Conservation (phyloP, 2,888 invertebrate species). For the Athalia cordata region DNA sequence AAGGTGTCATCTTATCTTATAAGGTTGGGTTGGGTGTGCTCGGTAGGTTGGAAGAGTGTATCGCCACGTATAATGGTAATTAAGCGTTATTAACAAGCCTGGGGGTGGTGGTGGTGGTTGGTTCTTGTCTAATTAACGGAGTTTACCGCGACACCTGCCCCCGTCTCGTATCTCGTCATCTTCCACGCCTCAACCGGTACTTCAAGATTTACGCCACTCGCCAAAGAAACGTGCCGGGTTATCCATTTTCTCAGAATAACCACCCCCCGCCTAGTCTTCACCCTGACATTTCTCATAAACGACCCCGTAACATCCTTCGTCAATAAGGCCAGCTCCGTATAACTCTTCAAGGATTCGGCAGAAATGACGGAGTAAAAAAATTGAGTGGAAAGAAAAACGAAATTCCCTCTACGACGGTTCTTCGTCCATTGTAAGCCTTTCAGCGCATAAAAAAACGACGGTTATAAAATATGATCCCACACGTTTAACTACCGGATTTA, state of each 20-base stretch:
- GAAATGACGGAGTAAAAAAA: no score
- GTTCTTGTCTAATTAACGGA: constrained; percentile 74
- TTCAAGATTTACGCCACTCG: constrained; percentile 68
- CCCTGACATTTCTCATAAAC: neutral
- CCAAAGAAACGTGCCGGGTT: constrained; percentile 44
- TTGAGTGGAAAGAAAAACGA: no score
- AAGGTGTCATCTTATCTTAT: constrained; percentile 74
- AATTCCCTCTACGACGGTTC: neutral
- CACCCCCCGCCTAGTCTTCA: neutral
- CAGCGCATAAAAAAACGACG: neutral
- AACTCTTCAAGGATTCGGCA: no score
- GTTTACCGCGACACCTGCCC: constrained; percentile 74
- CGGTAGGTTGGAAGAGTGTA: constrained; percentile 71
- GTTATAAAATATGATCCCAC: no score
- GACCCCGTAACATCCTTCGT: neutral
- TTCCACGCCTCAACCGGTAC: constrained; percentile 70
- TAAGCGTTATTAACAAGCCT: constrained; percentile 74
- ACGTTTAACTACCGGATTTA: constrained; percentile 14
- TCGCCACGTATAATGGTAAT: constrained; percentile 74
- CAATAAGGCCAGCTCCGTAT: no score
- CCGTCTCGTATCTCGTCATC: constrained; percentile 70
- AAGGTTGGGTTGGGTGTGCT: constrained; percentile 63
- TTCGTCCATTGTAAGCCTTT: neutral
- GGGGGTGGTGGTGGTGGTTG: constrained; percentile 69
- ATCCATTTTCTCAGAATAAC: constrained; percentile 33